These are phyloP conservation scores for Oikopleura vanhoeffeni DNA, from an alignment of 23 tunicate species.

Conservation along the genomic window DNA sequence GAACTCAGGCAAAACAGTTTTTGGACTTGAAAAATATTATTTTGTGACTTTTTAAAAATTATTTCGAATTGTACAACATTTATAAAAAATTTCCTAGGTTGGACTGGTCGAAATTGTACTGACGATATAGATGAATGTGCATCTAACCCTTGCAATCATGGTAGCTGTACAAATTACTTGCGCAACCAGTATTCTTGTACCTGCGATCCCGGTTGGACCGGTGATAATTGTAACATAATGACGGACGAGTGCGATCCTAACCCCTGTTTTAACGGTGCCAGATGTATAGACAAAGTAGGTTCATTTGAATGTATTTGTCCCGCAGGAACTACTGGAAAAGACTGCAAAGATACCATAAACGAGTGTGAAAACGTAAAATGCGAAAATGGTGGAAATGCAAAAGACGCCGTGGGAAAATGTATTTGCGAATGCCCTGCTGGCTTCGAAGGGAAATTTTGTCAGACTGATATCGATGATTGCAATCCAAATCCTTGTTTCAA, in stretches of 20 bases:
- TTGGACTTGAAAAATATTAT: too few relatives aligned
- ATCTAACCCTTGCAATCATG: slow-evolving; percentile 51
- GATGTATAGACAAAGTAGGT: neutral
- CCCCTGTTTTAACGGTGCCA: slow-evolving; percentile 21
- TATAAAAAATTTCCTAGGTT: slow-evolving; percentile 26
- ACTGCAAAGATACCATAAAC: neutral
- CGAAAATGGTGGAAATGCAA: slow-evolving; percentile 11
- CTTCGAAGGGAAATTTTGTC: slow-evolving; percentile 27
- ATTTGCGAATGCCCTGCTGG: slow-evolving; percentile 38
- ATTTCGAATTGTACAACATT: too few relatives aligned
- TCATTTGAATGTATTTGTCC: neutral
- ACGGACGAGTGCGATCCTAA: neutral
- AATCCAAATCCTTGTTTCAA: slow-evolving; percentile 35
- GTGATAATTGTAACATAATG: slow-evolving; percentile 11
- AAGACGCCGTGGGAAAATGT: slow-evolving; percentile 7
- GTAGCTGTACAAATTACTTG: slow-evolving; percentile 41
- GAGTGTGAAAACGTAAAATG: slow-evolving; percentile 17
- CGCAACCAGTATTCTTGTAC: slow-evolving; percentile 22
- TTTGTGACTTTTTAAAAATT: too few relatives aligned
- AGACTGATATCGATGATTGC: slow-evolving; percentile 41
- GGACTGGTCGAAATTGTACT: slow-evolving; percentile 34
- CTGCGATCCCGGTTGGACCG: slow-evolving; percentile 16
- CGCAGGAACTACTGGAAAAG: neutral
- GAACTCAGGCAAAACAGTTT: neutral
- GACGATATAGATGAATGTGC: slow-evolving; percentile 54